phyloP scores from a whole-genome alignment of 2,113 vertebrate genomes.

The Oncorhynchus clarkii region DNA sequence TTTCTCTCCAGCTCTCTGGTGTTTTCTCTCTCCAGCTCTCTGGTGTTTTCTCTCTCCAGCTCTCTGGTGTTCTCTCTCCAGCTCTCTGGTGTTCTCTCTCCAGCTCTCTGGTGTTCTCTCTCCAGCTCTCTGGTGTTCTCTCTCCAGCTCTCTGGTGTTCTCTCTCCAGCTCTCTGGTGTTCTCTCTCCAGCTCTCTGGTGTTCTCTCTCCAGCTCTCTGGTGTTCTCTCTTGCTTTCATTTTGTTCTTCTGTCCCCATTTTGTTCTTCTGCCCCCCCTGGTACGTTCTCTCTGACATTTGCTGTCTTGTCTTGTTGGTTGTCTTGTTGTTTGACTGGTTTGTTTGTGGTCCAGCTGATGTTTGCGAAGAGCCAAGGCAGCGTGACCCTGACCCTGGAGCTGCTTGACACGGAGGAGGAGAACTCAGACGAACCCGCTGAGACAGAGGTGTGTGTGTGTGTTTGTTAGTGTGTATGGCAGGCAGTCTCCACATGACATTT shows the following conservation, averaged over 20 bases:
- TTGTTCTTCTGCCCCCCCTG: not conserved
- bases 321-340: not conserved
- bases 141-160: no score
- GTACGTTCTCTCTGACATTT: not conserved
- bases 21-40: not conserved
- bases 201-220: not conserved
- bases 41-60: no score
- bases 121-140: not conserved
- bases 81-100: no score
- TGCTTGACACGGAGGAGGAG: conserved; percentile 96
- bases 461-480: not conserved
- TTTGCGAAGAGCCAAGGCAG: conserved; percentile 88
- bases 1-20: no score
- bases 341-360: conserved; percentile 76
- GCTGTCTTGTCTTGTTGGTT: not conserved
- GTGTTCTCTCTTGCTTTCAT: not conserved
- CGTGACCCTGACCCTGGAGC: conserved; percentile 89
- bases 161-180: not conserved
- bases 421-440: conserved; percentile 96
- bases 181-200: no score
- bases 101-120: no score
- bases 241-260: not conserved
- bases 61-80: not conserved
- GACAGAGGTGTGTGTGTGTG: conserved; percentile 85
- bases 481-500: no score